These are phyloP conservation scores for Anniella stebbinsi DNA, from an alignment of 2,797 vertebrate species.

Conservation along the genomic window DNA sequence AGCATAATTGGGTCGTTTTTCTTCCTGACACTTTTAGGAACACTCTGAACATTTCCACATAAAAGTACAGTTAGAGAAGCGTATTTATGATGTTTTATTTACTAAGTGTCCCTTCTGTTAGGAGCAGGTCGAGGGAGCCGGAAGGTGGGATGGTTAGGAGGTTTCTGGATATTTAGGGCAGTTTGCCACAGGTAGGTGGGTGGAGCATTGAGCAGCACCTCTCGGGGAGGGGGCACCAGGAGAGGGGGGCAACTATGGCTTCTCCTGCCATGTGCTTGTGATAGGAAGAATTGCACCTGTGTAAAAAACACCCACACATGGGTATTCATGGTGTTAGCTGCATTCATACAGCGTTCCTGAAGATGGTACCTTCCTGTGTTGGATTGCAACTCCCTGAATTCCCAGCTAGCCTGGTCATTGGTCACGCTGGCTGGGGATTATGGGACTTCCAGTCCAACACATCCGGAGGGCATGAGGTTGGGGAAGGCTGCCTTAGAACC, in stretches of 20 bases:
- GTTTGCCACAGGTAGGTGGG: background rate
- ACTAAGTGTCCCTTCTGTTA: background rate
- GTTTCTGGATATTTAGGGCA: fast-evolving
- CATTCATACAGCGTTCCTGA: too few relatives aligned
- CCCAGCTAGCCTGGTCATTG: background rate
- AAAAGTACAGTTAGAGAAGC: background rate
- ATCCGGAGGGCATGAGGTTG: background rate
- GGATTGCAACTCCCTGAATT: background rate
- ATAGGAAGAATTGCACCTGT: background rate
- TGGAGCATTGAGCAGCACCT: background rate
- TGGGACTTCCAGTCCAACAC: background rate
- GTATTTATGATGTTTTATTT: background rate
- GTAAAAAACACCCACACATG: background rate
- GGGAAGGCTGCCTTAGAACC: background rate
- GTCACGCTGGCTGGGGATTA: too few relatives aligned
- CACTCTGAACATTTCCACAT: background rate
- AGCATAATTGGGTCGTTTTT: background rate
- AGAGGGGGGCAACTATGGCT: background rate
- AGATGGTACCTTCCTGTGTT: too few relatives aligned
- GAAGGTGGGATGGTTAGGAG: background rate
- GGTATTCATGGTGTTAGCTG: background rate
- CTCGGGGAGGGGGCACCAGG: slow-evolving; percentile 3
- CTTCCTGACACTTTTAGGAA: background rate
- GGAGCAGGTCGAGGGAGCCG: background rate
- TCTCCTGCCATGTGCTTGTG: too few relatives aligned